Conservation (phyloP, 30 jellyfish, hydroid and myxozoan genomes). For the Chironex yamaguchii region DNA sequence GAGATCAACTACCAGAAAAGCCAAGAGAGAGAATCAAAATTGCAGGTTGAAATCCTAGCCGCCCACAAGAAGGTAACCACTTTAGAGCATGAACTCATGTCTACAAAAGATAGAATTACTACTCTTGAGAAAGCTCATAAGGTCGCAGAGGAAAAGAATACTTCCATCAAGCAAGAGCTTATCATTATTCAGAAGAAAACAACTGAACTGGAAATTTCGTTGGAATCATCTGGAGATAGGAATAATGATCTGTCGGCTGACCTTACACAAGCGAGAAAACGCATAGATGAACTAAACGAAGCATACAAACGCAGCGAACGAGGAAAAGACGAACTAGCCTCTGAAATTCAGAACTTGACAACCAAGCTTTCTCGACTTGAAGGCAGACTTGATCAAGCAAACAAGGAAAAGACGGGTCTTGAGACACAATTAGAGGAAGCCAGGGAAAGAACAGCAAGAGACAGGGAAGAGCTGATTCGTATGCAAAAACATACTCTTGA, state of each 20-base stretch:
- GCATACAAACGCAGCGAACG: constrained; percentile 70
- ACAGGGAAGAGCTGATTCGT: constrained; percentile 80
- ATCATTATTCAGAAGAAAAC: constrained; percentile 83
- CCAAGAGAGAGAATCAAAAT: constrained; percentile 86
- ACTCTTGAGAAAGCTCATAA: constrained; percentile 79
- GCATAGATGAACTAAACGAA: constrained; percentile 85
- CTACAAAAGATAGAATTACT: constrained; percentile 88
- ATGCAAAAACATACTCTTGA: constrained; percentile 92
- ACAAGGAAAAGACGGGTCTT: constrained; percentile 68
- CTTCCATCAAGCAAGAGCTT: constrained; percentile 69
- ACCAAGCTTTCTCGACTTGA: constrained; percentile 80
- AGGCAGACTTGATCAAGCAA: constrained; percentile 82
- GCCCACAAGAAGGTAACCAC: constrained; percentile 91
- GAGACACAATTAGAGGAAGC: constrained; percentile 93
- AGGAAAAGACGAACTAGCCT: constrained; percentile 84
- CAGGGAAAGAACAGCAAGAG: constrained; percentile 85
- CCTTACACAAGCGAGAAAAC: constrained; percentile 72
- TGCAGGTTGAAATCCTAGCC: constrained; percentile 81
- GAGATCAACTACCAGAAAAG: constrained; percentile 87
- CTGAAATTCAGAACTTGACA: constrained; percentile 75
- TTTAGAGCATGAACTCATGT: constrained; percentile 86
- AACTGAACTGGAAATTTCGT: constrained; percentile 89
- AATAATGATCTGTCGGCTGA: constrained; percentile 77
- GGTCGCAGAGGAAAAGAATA: constrained; percentile 70
- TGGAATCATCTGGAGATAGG: constrained; percentile 85